phyloP scores from a whole-genome alignment of 2,888 invertebrate genomes.

The Phorcus lineatus region DNA sequence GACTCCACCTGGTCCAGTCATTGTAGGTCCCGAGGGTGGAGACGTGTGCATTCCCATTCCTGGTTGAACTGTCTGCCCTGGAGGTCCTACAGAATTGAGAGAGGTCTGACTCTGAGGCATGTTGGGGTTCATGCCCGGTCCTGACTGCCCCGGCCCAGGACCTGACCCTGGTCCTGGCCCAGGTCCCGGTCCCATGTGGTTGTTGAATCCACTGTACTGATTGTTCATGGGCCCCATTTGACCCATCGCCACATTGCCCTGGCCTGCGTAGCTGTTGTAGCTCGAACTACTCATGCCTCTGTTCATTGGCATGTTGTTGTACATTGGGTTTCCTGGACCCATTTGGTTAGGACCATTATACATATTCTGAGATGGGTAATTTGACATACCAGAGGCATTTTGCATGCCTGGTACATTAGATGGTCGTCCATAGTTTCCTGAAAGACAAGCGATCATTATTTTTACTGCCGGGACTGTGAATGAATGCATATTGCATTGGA shows the following conservation, averaged over 20 bases:
- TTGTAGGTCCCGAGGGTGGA: slow-evolving; percentile 27
- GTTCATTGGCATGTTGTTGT: slow-evolving; percentile 49
- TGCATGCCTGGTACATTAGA: slow-evolving; percentile 48
- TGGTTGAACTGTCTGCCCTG: slow-evolving; percentile 40
- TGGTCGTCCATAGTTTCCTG: slow-evolving; percentile 57
- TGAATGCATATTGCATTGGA: neutral
- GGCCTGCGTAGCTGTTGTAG: slow-evolving; percentile 43
- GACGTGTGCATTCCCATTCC: slow-evolving; percentile 25
- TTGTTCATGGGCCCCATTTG: slow-evolving; percentile 50
- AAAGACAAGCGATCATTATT: slow-evolving; percentile 33
- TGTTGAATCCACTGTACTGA: slow-evolving; percentile 58
- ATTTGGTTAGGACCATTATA: slow-evolving; percentile 57
- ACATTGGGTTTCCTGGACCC: neutral
- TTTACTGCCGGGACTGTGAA: neutral
- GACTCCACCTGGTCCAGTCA: slow-evolving; percentile 45
- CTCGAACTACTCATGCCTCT: slow-evolving; percentile 52
- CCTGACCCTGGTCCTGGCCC: slow-evolving; percentile 43
- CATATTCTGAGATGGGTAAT: slow-evolving; percentile 57
- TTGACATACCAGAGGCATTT: slow-evolving; percentile 51
- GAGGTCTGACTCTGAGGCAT: slow-evolving; percentile 12
- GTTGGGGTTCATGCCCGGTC: slow-evolving; percentile 21
- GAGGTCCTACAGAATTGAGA: slow-evolving; percentile 19
- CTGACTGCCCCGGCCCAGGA: slow-evolving; percentile 41
- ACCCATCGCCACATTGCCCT: neutral
- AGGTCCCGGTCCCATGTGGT: slow-evolving; percentile 46